Conservation (phyloP, 2,888 invertebrate species). For the Hololepta plana region DNA sequence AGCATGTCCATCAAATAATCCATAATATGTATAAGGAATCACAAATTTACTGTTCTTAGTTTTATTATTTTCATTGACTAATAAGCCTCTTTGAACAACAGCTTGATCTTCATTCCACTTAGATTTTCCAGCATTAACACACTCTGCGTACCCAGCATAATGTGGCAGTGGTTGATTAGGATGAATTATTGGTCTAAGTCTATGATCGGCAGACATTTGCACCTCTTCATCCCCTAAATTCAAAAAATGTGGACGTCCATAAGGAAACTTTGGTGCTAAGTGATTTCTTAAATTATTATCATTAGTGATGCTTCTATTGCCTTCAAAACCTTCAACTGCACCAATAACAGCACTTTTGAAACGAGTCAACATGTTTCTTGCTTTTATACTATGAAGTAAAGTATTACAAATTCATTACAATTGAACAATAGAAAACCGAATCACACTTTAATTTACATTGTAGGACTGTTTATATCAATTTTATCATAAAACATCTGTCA, state of each 20-base stretch:
- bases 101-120: constrained; percentile 64
- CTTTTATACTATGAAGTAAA: no score
- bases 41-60: no score
- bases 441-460: no score
- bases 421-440: no score
- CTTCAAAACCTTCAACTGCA: constrained; percentile 9
- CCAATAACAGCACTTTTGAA: constrained; percentile 8
- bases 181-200: constrained; percentile 7
- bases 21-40: constrained; percentile 61
- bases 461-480: no score
- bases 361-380: constrained; percentile 8
- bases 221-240: constrained; percentile 8
- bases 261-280: constrained; percentile 8
- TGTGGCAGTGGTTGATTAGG: constrained; percentile 6
- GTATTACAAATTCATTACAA: no score
- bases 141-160: constrained; percentile 53
- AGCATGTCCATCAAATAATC: constrained; percentile 74
- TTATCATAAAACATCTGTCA: no score
- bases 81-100: constrained; percentile 26
- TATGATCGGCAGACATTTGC: constrained; percentile 8
- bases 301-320: constrained; percentile 4
- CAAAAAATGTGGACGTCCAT: constrained; percentile 8
- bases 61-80: no score
- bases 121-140: constrained; percentile 69
- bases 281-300: no score